Evolutionary conservation across 2,888 invertebrate species (phyloP), one percentile per base, ranked within the genome.

Genomic region (Toxonevra muliebris): DNA sequence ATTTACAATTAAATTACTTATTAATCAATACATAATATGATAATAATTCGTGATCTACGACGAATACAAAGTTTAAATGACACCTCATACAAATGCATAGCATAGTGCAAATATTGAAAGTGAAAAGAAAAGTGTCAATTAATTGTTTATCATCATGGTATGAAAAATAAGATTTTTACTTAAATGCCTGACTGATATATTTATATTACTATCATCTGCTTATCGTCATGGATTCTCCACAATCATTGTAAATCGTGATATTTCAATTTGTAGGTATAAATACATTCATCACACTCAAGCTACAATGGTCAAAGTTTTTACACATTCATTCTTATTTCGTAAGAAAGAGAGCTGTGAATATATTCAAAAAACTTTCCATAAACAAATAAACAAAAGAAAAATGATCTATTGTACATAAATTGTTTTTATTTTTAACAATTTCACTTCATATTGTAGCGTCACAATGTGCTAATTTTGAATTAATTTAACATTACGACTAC

Each of bases 371-470:
- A 48, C 48, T 48, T 48, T 48, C 48, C 48, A 48, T 15, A 48
- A 48, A 15, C 15, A 8, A 48, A 48, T 48, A 7, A 48, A 3
- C 11, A 48, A 48, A 11, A n/a, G 48, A 5, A 13, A 15, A 48
- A 48, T 30, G 30, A 30, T 30, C 30, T 30, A 30, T 7, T n/a
- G 7, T 30, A 30, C 30, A 30, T 30, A 30, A 2, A 30, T 30
- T 48, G 3, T 48, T 48, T 48, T 48, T 48, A n/a, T 48, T 48
- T 43, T 48, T 15, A 8, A 12, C 8, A 12, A 12, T 3, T 48
- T 15, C 15, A 48, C 48, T 48, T n/a, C 64, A 76, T 81, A 77
- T 78, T 73, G 65, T 61, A 20, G 19, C 40, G 77, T 76, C 82
- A 80, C 82, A 82, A 77, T 72, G 48, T 67, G 45, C 61, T 17